Evolutionary conservation across 2,888 invertebrate genomes (phyloP).

Genomic region (Tetrapedia diversipes): DNA sequence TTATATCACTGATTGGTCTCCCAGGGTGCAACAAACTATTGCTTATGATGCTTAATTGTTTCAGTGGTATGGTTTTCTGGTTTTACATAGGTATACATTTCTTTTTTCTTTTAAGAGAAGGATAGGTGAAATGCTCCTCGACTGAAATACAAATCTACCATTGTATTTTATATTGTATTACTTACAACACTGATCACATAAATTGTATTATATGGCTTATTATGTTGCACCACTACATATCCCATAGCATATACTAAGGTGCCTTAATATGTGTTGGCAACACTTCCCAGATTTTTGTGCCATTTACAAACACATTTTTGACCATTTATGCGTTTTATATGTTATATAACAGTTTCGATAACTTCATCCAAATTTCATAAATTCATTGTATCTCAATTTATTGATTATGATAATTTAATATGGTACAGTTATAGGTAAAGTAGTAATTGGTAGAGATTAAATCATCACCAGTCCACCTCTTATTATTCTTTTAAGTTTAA

Average conservation of each 20-base stretch:
- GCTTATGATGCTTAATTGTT: slow-evolving; percentile 62
- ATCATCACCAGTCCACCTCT: neutral
- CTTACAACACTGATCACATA: neutral
- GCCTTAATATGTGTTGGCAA: neutral
- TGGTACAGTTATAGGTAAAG: neutral
- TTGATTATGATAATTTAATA: neutral
- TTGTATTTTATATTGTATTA: slow-evolving; percentile 3
- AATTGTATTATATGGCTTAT: slow-evolving; percentile 5
- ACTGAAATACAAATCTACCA: neutral
- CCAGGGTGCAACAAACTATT: slow-evolving; percentile 60
- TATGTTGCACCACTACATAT: neutral
- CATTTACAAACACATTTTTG: neutral
- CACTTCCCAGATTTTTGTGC: neutral
- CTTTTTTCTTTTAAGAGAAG: slow-evolving; percentile 47
- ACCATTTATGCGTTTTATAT: neutral
- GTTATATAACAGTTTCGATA: neutral
- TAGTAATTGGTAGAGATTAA: slow-evolving; percentile 1
- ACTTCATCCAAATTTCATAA: neutral
- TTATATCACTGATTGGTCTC: slow-evolving; percentile 63
- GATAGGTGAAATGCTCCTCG: slow-evolving; percentile 38
- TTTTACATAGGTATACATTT: slow-evolving; percentile 1
- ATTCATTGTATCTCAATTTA: neutral
- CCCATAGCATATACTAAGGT: neutral
- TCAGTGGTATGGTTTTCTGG: slow-evolving; percentile 55
- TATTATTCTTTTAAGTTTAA: neutral